Base-by-base conservation (phyloP, 1,140 invertebrate genomes). In the Rhopalosiphum padi region DNA sequence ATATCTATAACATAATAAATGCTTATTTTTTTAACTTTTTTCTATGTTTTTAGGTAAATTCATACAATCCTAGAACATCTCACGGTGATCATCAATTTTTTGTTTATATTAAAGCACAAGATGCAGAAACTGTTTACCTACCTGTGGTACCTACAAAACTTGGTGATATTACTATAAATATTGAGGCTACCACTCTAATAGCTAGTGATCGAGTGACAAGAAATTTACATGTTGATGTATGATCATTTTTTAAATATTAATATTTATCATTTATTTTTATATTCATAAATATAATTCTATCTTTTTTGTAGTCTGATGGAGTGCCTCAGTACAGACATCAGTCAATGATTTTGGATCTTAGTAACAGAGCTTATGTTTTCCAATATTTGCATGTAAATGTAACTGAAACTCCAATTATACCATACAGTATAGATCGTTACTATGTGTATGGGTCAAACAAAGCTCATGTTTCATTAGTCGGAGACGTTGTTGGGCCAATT, bases 381-480 rank as follows among this genome's bases (percentile, higher is more conserved):
- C 98, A 99, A 94, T 99, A 99, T 95, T 97, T 99, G 96, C 98
- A 99, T 95, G 97, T 99, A 1, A 98, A 98, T 95, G 97, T 99
- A 9, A 99, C 98, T 0, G 98, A 98, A 95, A 98, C 97, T 2
- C 98, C 98, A 1, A 96, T 98, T 93, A 98, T 99, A 93, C 97
- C 98, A 0, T 98, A 99, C 94, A 97, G 98, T 94, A 96, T 97
- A 94, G 97, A 98, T 94, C 97, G 98, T 94, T 98, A 98, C 95
- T 99, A 99, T 95, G 97, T 99, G n/a, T 99, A 97, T 95, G 98
- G 98, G 0, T 99, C 98, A 0, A 99, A 99, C 94, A 96, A 96
- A 94, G 98, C 98, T 21, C 96, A 96, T 22, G 96, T 99, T n/a
- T 97, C 97, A 4, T 95, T 99, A 1, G 98, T 99, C 23, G 99